These are phyloP conservation scores for Drosophila saltans DNA, from an alignment of 1,140 invertebrate genomes.

Conservation along the genomic window DNA sequence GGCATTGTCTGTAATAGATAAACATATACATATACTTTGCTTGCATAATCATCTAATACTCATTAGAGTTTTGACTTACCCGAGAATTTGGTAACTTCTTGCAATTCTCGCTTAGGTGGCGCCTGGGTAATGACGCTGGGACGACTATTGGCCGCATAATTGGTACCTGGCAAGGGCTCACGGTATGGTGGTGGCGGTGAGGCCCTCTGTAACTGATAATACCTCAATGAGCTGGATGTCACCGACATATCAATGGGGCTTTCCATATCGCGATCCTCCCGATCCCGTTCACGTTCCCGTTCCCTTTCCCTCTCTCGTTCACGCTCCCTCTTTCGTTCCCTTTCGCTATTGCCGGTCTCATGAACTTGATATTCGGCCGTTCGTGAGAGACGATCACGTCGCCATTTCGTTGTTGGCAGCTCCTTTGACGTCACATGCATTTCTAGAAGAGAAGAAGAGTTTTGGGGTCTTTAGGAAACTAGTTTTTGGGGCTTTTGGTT, in stretches of 20 bases:
- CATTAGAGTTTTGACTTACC: conserved; percentile 45
- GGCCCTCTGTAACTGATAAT: conserved; percentile 58
- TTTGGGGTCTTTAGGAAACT: conserved; percentile 14
- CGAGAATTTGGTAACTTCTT: conserved; percentile 51
- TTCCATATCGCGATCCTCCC: conserved; percentile 60
- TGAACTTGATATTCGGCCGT: conserved; percentile 82
- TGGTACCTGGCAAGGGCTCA: conserved; percentile 72
- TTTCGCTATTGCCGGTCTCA: conserved; percentile 44
- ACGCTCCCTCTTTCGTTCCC: conserved; percentile 40
- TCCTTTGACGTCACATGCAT: conserved; percentile 85
- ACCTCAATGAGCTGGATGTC: conserved; percentile 66
- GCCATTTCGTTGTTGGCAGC: conserved; percentile 87
- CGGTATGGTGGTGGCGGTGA: conserved; percentile 82
- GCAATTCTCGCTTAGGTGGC: conserved; percentile 75
- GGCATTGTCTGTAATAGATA: conserved; percentile 85
- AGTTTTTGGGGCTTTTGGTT: conserved; percentile 20
- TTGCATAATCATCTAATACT: neutral
- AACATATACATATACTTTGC: too few relatives aligned
- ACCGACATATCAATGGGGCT: conserved; percentile 84
- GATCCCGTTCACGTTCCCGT: conserved; percentile 31
- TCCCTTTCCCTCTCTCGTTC: neutral
- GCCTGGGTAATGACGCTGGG: conserved; percentile 84
- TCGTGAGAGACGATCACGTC: conserved; percentile 85
- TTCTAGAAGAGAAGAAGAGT: conserved; percentile 62
- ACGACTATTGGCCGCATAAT: conserved; percentile 65